Base-by-base conservation (phyloP, 1,140 invertebrate species). In the Ceratoteleas bidentatus region DNA sequence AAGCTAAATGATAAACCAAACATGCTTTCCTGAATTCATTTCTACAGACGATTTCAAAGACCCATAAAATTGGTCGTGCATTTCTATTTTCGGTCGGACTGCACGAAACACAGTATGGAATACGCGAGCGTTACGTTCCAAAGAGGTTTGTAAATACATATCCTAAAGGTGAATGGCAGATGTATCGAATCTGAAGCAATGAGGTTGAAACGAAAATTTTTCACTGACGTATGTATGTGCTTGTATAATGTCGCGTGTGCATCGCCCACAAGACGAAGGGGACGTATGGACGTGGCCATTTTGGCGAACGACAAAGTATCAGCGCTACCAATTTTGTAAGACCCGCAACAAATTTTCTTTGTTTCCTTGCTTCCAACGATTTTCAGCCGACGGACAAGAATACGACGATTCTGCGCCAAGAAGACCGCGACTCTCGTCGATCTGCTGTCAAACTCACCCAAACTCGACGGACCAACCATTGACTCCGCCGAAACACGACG, bases 121-220 rank as follows among this genome's bases (percentile, higher is more conserved):
- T 54, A 58, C 61, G 69, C 45, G 53, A 70, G 24, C 68, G 34
- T 74, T 75, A 58, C 64, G 57, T 82, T 75, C 36, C 15, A 54
- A 79, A 73, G 15, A 64, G 40, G 57, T 72, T 75, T 82, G 65
- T 84, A 78, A 81, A 81, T 81, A 81, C 77, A 76, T 83, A 83
- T 82, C 79, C 77, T 76, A 77, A 76, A 73, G 60, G 32, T 58
- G 79, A 76, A 68, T 77, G 79, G 53, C 68, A 73, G 49, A 64
- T 49, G 60, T 66, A 54, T 60, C 45, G 70, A 75, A 53, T 64
- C 61, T 61, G 45, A 53, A 81, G 76, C 53, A 54, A 72, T 62
- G 54, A 72, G 66, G 64, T 76, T 65, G 61, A 82, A 75, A 62
- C 34, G 62, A 56, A 77, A 77, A 74, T 82, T 82, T 82, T 82